Evolutionary conservation across 2,797 vertebrate genomes (phyloP).

Genomic region (Hippocampus kuda): DNA sequence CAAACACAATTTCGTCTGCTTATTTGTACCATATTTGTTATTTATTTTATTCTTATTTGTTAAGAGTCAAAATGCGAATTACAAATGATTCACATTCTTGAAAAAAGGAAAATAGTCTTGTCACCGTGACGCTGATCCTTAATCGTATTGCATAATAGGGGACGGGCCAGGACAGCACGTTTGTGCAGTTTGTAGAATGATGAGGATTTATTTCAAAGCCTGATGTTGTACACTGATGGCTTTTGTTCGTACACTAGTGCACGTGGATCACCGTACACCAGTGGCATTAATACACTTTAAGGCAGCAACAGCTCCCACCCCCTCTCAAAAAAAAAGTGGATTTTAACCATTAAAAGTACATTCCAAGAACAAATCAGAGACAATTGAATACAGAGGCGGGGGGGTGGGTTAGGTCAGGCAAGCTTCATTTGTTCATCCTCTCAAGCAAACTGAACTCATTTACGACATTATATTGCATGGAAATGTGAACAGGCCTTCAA

Average conservation of each 20-base stretch:
- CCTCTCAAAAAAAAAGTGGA: background rate
- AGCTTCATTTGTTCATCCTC: background rate
- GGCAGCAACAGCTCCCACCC: background rate
- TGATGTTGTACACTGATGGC: too few relatives aligned
- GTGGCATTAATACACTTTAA: background rate
- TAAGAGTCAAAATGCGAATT: too few relatives aligned
- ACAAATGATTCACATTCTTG: too few relatives aligned
- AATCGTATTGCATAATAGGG: too few relatives aligned
- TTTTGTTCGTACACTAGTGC: too few relatives aligned
- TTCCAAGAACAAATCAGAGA: background rate
- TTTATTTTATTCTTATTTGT: too few relatives aligned
- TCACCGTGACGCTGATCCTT: too few relatives aligned
- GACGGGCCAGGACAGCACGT: background rate
- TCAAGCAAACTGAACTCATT: background rate
- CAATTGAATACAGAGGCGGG: background rate
- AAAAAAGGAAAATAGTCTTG: too few relatives aligned
- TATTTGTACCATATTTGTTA: too few relatives aligned
- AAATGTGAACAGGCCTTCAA: background rate
- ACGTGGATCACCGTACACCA: background rate
- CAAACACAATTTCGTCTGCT: background rate
- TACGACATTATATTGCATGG: background rate
- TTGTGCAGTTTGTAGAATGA: background rate
- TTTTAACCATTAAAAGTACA: background rate
- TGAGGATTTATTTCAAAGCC: background rate
- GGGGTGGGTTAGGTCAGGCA: background rate